Percentiles rank a stretch among this genome's conserved stretches.
Conservation (phyloP, 2,113 vertebrate genomes). For the Pan troglodytes region DNA sequence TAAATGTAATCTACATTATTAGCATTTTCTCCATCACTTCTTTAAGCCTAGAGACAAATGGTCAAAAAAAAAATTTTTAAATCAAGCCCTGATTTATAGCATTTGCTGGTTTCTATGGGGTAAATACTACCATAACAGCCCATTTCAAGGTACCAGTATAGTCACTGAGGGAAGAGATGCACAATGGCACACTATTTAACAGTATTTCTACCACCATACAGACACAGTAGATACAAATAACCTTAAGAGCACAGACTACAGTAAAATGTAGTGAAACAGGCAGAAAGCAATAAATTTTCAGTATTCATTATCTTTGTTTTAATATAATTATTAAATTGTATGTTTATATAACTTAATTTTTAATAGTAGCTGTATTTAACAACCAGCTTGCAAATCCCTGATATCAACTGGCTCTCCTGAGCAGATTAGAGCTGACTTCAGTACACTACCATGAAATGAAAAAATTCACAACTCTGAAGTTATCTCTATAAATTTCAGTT, state of each 20-base stretch:
- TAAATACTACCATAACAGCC: background rate
- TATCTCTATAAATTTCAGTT: background rate
- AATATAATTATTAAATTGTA: background rate
- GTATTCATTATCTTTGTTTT: background rate
- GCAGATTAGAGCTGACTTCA: background rate
- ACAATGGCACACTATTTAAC: background rate
- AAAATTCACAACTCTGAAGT: background rate
- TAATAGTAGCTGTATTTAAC: background rate
- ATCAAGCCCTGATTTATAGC: background rate
- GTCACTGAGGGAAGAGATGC: background rate
- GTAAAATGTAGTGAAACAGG: background rate
- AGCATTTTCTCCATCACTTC: conserved; percentile 10
- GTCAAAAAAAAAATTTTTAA: background rate
- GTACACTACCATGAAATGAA: background rate
- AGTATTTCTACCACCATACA: background rate
- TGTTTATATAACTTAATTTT: conserved; percentile 4
- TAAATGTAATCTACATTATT: background rate
- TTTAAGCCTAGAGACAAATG: background rate
- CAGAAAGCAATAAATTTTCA: background rate
- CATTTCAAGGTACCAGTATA: background rate
- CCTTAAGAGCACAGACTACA: background rate
- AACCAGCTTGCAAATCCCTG: background rate
- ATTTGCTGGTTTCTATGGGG: background rate
- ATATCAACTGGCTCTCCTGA: background rate
- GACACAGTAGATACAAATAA: background rate